These are phyloP conservation scores for Montipora sp. DNA, from an alignment of 64 coral and sea anemone genomes.

Conservation along the genomic window DNA sequence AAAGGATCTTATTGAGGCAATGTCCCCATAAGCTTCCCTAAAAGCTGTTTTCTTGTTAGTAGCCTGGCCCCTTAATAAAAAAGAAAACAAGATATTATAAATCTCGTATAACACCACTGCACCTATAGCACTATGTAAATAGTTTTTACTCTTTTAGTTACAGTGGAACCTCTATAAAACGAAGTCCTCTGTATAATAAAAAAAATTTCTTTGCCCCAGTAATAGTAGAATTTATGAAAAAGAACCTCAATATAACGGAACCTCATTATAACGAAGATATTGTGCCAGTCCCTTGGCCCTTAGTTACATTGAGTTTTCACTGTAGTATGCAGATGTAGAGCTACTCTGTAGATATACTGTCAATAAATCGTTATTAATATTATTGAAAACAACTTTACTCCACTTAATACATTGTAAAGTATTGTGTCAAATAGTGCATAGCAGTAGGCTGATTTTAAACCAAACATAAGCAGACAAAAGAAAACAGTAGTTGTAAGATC, in stretches of 20 bases:
- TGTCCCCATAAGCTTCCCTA: slow-evolving; percentile 39
- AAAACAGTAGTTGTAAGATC: slow-evolving; percentile 13
- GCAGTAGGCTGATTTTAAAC: slow-evolving; percentile 8
- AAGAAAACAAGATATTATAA: background rate
- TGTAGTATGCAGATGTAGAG: background rate
- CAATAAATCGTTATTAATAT: slow-evolving; percentile 6
- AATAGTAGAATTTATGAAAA: no score
- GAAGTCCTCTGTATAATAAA: no score
- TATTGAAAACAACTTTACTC: slow-evolving; percentile 1
- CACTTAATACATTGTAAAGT: slow-evolving; percentile 10
- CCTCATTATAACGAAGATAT: no score
- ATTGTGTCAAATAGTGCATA: slow-evolving; percentile 4
- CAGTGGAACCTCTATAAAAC: background rate
- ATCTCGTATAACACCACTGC: background rate
- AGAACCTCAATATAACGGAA: no score
- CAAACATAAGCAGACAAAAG: background rate
- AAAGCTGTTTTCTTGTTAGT: slow-evolving; percentile 28
- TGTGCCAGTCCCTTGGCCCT: no score
- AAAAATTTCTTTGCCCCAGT: no score
- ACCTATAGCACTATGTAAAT: slow-evolving; percentile 4
- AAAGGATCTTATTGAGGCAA: slow-evolving; percentile 28
- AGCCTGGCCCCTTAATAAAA: slow-evolving; percentile 16
- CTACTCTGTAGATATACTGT: slow-evolving; percentile 9
- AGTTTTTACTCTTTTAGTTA: background rate
- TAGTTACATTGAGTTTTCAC: no score